Evolutionary conservation across 2,888 invertebrate species (phyloP).

Genomic region (Aelia acuminata): DNA sequence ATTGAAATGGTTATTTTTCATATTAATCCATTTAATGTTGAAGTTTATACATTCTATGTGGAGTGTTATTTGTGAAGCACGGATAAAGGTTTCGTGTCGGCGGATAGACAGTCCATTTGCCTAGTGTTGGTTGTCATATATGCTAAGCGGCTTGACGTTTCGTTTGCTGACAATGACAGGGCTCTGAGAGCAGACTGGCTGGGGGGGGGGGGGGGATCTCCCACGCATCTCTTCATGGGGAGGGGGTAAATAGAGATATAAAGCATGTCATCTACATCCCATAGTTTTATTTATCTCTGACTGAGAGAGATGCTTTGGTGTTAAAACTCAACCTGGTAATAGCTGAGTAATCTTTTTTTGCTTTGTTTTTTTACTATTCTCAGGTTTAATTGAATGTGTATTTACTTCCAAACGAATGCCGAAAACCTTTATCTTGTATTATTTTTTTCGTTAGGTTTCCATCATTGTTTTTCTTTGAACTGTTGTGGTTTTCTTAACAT

Average conservation of each 20-base stretch:
- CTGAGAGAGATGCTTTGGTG: no score
- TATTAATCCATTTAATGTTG: not conserved
- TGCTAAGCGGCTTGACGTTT: not conserved
- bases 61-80: not conserved
- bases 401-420: no score
- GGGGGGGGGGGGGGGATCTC: not conserved
- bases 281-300: not conserved
- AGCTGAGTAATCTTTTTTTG: not conserved
- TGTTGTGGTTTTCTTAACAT: no score
- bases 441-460: no score
- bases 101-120: not conserved
- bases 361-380: no score
- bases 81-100: not conserved
- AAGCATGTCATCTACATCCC: not conserved
- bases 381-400: no score
- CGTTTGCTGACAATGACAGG: slow-evolving; percentile 17
- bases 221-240: not conserved
- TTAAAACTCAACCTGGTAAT: no score
- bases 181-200: not conserved
- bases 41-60: not conserved
- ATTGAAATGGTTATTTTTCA: not conserved
- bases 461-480: no score
- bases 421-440: no score
- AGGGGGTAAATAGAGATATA: slow-evolving; percentile 8
- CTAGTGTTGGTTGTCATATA: slow-evolving; percentile 8